Evolutionary conservation across 1,140 invertebrate species (phyloP), one percentile per base, ranked within the genome.

Genomic region (Orius insidiosus): DNA sequence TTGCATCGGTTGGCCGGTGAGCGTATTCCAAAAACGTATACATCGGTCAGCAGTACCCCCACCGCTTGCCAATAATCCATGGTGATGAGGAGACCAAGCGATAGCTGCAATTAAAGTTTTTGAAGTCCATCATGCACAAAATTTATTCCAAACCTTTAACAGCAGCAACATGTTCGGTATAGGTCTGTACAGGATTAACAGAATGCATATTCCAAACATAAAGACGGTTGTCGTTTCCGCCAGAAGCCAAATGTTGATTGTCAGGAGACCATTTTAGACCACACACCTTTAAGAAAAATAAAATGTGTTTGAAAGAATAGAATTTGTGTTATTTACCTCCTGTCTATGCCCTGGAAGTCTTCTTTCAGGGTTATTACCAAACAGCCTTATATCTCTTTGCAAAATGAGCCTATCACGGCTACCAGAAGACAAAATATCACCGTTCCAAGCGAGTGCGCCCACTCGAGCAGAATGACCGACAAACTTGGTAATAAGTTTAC

Each of bases 241-340:
- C 95, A 5, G 92, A 97, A 1, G 96, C 96, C 24, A 99, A 67
- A 62, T 94, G 92, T 61, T 97, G 90, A 57, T 94, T 93, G 63
- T 98, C 95, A 0, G 95, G 95, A 9, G 95, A 99, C 96, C 95
- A 99, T 64, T 98, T 99, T 2, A 99, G 63, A 0, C 96, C 96
- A 68, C 96, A 99, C 35, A 82, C 75, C 72, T 50, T 11, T 15
- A 48, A 56, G 16, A 48, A 53, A 34, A 34, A 9, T 19, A 46
- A 9, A 36, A 36, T 36, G 14, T n/a, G 24, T 24, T 7, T 4
- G 24, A 24, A 24, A 24, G 7, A 24, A 24, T 3, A 24, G 24
- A 24, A 24, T n/a, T n/a, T n/a, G n/a, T n/a, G n/a, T n/a, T n/a
- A n/a, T n/a, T 19, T 33, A 53, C 53, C 68, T 99, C 96, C 68